A percentile compares a stretch with the other conserved stretches of the same genome.
Evolutionary conservation across 1,140 invertebrate species (phyloP).

Genomic region (Adelges cooleyi): DNA sequence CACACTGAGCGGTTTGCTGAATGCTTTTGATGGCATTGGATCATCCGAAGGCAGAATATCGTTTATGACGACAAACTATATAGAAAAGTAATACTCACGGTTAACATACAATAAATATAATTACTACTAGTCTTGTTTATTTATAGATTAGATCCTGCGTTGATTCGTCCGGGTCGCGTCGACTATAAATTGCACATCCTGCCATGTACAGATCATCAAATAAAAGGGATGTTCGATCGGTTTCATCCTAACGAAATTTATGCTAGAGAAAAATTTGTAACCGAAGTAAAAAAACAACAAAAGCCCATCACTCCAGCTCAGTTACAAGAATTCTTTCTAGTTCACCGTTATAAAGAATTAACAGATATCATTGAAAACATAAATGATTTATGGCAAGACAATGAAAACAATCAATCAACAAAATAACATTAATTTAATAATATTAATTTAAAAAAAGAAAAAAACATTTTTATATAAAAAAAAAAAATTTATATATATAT

Average conservation of each 20-base stretch:
- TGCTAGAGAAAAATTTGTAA: background rate
- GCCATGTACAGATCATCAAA: background rate
- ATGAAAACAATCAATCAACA: conserved; percentile 14
- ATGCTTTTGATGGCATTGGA: background rate
- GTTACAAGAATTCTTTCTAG: conserved; percentile 4
- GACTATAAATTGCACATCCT: background rate
- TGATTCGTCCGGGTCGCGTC: background rate
- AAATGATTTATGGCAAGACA: conserved; percentile 10
- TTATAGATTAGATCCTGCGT: background rate
- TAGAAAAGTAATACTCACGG: background rate
- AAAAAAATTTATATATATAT: background rate
- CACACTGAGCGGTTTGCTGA: conserved; percentile 1
- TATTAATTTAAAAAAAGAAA: conserved; percentile 25
- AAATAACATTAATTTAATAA: conserved; percentile 11
- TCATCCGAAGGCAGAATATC: background rate
- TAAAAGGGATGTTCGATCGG: background rate
- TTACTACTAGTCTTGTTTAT: background rate
- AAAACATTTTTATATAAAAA: conserved; percentile 17
- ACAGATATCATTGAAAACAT: background rate
- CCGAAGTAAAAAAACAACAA: background rate
- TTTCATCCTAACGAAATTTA: background rate
- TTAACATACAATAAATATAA: no score
- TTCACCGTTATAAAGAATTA: background rate
- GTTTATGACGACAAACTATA: conserved; percentile 8
- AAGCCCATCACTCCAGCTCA: background rate